Base-by-base conservation (phyloP, 2,888 invertebrate species). In the Sinodicranocentrus sp. region DNA sequence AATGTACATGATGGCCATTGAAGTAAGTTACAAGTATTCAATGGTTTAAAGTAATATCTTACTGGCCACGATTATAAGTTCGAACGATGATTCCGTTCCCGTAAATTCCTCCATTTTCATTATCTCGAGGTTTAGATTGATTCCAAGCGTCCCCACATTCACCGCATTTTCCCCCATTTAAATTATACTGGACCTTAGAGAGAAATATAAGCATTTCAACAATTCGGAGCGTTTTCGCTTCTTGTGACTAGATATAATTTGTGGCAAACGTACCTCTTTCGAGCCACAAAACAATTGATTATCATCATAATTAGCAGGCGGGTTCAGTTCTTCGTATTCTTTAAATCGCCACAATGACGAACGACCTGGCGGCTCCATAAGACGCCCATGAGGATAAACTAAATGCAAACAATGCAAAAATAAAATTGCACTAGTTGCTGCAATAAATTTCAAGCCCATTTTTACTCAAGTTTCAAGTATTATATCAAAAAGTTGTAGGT, bases 281-380 rank as follows among this genome's bases (percentile, higher is more conserved):
- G 73, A 72, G n/a, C 86, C 86, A 63, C 86, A 86, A 70, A 84
- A 84, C 15, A 84, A 25, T 44, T 86, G 72, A 25, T 82, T 86
- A 25, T 86, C 86, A 39, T 86, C 61, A 43, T 78, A 86, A 68
- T 86, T 84, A n/a, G 33, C 48, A 6, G 78, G 78, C 6, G 84
- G 83, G 23, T 76, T 57, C 26, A 65, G 78, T n/a, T 75, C 1
- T 3, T 21, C 21, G 26, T 77, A 86, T 44, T 86, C 82, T 57
- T 43, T 48, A 52, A 82, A 79, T 33, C 84, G 61, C 86, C 86
- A 86, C n/a, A 86, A 26, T 15, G 78, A 75, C 0, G 86, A 82
- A 2, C 86, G 57, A 15, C 76, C 75, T 8, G 86, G 82, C 0
- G 86, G 86, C 44, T 86, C 84, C 79, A 84, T 70, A 1, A 86